Conservation (phyloP, 2,888 invertebrate genomes). For the Caenorhabditis afra region DNA sequence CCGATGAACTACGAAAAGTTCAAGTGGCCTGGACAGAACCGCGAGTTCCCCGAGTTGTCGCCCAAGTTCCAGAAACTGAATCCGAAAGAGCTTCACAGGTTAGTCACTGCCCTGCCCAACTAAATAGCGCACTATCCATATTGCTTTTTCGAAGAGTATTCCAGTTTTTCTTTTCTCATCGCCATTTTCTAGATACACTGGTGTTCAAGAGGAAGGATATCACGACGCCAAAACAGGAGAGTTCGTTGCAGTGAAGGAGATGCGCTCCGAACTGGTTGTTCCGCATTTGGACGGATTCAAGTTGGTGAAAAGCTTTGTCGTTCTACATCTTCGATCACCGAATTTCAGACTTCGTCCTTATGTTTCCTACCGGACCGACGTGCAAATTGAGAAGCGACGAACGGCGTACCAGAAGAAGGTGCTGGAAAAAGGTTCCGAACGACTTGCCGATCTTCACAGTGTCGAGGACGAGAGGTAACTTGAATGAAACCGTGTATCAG, state of each 20-base stretch:
- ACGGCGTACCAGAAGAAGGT: constrained; percentile 70
- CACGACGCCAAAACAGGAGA: constrained; percentile 73
- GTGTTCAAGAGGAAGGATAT: constrained; percentile 74
- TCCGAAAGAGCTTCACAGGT: constrained; percentile 69
- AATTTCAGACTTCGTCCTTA: constrained; percentile 89
- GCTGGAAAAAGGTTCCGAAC: constrained; percentile 73
- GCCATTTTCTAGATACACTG: constrained; percentile 68
- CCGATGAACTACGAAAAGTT: constrained; percentile 72
- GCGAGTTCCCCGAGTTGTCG: constrained; percentile 77
- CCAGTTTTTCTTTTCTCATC: no score
- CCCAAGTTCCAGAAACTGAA: constrained; percentile 77
- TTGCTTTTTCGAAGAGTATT: no score
- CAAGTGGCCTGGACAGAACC: constrained; percentile 76
- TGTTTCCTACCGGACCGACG: constrained; percentile 88
- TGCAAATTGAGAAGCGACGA: constrained; percentile 75
- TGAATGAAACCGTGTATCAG: no score
- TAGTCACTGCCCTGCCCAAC: neutral
- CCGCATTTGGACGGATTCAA: constrained; percentile 90
- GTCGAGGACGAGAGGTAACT: constrained; percentile 74
- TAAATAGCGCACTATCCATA: neutral
- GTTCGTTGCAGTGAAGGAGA: constrained; percentile 86
- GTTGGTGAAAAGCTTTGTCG: constrained; percentile 80
- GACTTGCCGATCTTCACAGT: constrained; percentile 73
- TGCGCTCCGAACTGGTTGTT: constrained; percentile 92
- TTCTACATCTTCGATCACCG: no score